These are phyloP conservation scores for Blera fallax DNA, from an alignment of 2,888 invertebrate genomes.

Conservation along the genomic window DNA sequence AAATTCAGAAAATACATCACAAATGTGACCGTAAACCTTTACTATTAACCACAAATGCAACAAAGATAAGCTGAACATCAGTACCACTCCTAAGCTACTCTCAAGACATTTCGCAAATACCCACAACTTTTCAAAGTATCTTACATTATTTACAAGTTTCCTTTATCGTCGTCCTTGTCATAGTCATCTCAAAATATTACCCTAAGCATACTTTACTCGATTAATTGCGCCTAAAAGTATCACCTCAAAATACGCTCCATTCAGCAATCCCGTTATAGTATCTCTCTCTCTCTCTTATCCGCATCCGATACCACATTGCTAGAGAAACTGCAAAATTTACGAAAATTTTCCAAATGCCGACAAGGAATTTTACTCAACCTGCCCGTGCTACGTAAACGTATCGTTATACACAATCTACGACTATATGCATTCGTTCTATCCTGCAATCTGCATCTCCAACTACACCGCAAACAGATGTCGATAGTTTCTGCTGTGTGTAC, in stretches of 20 bases:
- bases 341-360: slow-evolving; percentile 58
- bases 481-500: slow-evolving; percentile 43
- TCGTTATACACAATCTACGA: slow-evolving; percentile 24
- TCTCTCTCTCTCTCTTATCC: not conserved
- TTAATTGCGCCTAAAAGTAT: slow-evolving; percentile 56
- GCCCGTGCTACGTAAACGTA: slow-evolving; percentile 15
- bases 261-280: slow-evolving; percentile 12
- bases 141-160: slow-evolving; percentile 32
- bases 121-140: not conserved
- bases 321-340: slow-evolving; percentile 55
- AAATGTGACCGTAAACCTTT: no score
- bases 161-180: not conserved
- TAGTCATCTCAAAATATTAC: slow-evolving; percentile 40
- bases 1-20: no score
- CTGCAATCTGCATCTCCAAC: slow-evolving; percentile 37
- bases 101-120: not conserved
- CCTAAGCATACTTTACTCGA: not conserved
- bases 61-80: no score
- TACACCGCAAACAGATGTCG: slow-evolving; percentile 58
- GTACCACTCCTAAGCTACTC: not conserved
- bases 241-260: slow-evolving; percentile 13
- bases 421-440: not conserved
- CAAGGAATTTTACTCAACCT: slow-evolving; percentile 13
- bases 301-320: not conserved
- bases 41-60: no score